Percentiles rank a stretch among this genome's conserved stretches.
Conservation (phyloP, 2,113 vertebrate genomes). For the Opisthocomus hoazin region DNA sequence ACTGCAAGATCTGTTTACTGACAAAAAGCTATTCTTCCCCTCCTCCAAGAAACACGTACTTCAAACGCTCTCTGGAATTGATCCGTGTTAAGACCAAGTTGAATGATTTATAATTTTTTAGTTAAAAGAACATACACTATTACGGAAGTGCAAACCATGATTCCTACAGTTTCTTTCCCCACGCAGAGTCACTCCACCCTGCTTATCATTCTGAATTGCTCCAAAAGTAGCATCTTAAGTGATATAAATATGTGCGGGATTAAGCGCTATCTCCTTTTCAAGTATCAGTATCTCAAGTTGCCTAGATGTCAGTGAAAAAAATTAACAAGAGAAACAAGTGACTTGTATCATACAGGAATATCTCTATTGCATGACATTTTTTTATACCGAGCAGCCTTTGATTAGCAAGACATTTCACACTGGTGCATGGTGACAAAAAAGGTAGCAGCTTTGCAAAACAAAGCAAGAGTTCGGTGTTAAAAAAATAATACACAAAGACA, state of each 20-base stretch:
- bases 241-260: neutral
- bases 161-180: neutral
- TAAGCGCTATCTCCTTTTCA: neutral
- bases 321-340: neutral
- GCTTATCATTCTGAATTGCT: neutral
- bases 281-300: neutral
- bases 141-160: neutral
- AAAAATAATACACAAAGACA: neutral
- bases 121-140: neutral
- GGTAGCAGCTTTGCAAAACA: neutral
- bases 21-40: neutral
- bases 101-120: neutral
- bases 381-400: neutral
- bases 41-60: neutral
- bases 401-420: neutral
- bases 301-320: neutral
- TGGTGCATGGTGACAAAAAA: neutral
- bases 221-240: neutral
- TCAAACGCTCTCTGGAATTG: neutral
- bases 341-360: accelerated
- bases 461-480: neutral
- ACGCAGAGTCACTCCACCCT: neutral
- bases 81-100: neutral
- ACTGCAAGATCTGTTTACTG: neutral
- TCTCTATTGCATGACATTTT: neutral